phyloP scores from a whole-genome alignment of 1,140 invertebrate genomes.

The Parasteatoda tepidariorum region DNA sequence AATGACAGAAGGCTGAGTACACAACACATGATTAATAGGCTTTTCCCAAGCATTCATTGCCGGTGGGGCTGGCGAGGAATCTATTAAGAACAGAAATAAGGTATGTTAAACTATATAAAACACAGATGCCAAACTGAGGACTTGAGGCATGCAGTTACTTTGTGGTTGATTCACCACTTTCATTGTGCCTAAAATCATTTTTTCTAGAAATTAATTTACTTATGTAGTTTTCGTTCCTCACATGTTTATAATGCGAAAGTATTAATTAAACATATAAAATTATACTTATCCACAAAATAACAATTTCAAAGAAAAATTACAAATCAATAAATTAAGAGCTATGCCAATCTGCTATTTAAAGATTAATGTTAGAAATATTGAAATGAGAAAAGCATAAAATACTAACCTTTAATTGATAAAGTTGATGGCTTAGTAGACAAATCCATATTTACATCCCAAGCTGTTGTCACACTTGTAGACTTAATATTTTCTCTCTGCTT shows the following conservation, averaged over 20 bases:
- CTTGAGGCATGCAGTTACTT: too few relatives aligned
- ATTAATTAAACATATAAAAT: neutral
- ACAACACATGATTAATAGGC: slow-evolving; percentile 58
- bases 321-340: neutral
- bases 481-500: slow-evolving; percentile 75
- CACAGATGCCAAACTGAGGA: neutral
- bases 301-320: neutral
- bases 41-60: slow-evolving; percentile 83
- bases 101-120: neutral
- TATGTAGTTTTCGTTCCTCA: too few relatives aligned
- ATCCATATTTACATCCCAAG: slow-evolving; percentile 51
- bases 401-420: slow-evolving; percentile 7
- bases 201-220: too few relatives aligned
- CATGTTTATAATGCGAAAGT: neutral
- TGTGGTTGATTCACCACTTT: too few relatives aligned
- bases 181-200: too few relatives aligned
- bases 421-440: slow-evolving; percentile 6
- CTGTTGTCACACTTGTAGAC: neutral
- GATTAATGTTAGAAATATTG: neutral
- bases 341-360: neutral
- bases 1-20: slow-evolving; percentile 38
- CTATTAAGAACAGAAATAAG: neutral
- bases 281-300: neutral
- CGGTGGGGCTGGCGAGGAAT: slow-evolving; percentile 73
- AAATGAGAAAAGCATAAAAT: neutral